Percentiles rank a stretch among this genome's conserved stretches.
phyloP scores from a whole-genome alignment of 2,797 vertebrate genomes.

The Pelobates cultripes region DNA sequence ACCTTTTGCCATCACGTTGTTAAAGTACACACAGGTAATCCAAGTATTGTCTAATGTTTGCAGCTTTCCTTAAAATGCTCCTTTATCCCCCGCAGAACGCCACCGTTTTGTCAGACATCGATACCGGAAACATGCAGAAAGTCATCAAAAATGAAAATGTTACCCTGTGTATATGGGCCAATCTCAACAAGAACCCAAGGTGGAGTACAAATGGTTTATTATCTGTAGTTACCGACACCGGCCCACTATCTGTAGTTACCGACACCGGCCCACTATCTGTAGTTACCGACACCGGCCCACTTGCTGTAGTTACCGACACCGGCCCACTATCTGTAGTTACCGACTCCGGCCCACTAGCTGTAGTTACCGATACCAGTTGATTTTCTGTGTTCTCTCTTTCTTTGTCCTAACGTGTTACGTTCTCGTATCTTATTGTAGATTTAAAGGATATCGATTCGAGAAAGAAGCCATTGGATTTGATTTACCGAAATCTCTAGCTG shows the following conservation, averaged over 20 bases:
- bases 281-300: too few relatives aligned
- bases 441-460: conserved; percentile 74
- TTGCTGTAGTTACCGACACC: too few relatives aligned
- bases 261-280: too few relatives aligned
- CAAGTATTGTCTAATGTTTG: too few relatives aligned
- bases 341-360: too few relatives aligned
- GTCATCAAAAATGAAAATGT: conserved; percentile 75
- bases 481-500: conserved; percentile 80
- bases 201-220: conserved; percentile 52
- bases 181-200: conserved; percentile 88
- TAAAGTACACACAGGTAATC: too few relatives aligned
- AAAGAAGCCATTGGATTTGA: conserved; percentile 75
- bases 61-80: background rate
- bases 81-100: conserved; percentile 71
- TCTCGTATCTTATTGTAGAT: conserved; percentile 66
- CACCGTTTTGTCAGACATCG: conserved; percentile 73
- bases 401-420: too few relatives aligned
- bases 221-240: too few relatives aligned
- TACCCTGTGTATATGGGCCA: conserved; percentile 89
- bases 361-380: too few relatives aligned
- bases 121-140: conserved; percentile 88
- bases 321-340: too few relatives aligned
- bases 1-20: too few relatives aligned
- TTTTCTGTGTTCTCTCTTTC: background rate
- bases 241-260: too few relatives aligned